Percentiles rank a stretch among this genome's conserved stretches.
phyloP scores from a whole-genome alignment of 2,797 vertebrate genomes.

The Tamandua tetradactyla region DNA sequence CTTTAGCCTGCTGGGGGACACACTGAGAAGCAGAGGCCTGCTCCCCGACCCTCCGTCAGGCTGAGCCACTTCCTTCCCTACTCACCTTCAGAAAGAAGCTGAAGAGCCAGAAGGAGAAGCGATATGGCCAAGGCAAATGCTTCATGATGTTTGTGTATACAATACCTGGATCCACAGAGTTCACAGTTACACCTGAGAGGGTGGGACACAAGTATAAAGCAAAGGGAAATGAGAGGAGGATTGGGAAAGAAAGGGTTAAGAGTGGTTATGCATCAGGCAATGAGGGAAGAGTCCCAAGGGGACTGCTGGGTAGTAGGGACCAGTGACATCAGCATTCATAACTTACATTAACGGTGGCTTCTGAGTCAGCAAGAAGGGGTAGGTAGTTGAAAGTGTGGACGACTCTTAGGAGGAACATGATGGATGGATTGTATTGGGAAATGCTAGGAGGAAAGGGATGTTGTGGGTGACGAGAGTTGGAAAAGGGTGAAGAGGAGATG shows the following conservation, averaged over 20 bases:
- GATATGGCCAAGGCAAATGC: constrained; percentile 74
- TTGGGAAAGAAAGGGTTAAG: background rate
- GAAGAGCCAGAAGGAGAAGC: constrained; percentile 82
- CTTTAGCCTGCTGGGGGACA: background rate
- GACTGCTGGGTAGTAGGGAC: background rate
- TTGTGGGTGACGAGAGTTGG: background rate
- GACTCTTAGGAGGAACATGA: background rate
- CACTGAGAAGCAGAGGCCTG: too few species aligned
- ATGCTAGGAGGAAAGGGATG: background rate
- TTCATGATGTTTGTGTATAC: constrained; percentile 89
- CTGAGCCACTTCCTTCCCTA: fast-evolving
- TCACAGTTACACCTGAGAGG: constrained; percentile 89
- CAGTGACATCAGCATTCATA: background rate
- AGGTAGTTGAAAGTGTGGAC: background rate
- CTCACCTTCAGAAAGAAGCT: constrained; percentile 93
- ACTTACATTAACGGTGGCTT: background rate
- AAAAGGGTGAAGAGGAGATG: background rate
- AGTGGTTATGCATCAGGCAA: background rate
- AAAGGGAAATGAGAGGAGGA: background rate
- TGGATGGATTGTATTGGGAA: background rate
- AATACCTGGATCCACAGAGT: constrained; percentile 89
- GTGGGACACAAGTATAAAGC: too few species aligned
- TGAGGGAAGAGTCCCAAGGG: background rate
- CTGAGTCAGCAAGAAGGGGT: background rate
- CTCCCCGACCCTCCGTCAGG: fast-evolving